These are phyloP conservation scores for Hydra vulgaris DNA, from an alignment of 30 jellyfish, hydroid and myxozoan species.

Conservation along the genomic window DNA sequence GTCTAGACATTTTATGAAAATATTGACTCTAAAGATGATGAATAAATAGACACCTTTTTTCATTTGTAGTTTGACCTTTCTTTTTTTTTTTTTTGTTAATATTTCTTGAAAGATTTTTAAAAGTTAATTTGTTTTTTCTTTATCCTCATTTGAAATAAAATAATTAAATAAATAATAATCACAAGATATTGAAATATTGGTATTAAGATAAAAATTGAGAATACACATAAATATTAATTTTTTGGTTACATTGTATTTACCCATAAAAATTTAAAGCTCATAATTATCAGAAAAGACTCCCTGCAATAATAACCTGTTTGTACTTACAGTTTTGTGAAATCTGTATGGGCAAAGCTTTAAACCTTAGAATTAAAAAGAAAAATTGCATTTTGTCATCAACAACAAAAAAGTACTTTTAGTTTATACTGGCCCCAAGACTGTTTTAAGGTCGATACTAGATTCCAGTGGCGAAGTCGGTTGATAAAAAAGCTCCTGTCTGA, in stretches of 20 bases:
- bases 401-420: not conserved
- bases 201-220: not conserved
- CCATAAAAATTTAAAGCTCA: not conserved
- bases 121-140: not conserved
- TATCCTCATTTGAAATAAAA: not conserved
- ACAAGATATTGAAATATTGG: not conserved
- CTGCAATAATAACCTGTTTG: not conserved
- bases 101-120: not conserved
- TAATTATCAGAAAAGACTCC: not conserved
- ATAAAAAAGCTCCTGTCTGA: not conserved
- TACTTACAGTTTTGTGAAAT: not conserved
- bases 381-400: not conserved
- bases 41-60: not conserved
- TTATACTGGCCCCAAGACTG: not conserved
- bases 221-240: not conserved
- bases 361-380: not conserved
- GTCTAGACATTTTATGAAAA: not conserved
- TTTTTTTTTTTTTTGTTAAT: not conserved
- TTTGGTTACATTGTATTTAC: not conserved
- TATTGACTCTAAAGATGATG: not conserved
- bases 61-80: not conserved
- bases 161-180: not conserved
- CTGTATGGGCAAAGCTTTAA: not conserved
- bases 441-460: not conserved
- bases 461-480: not conserved